Conservation (phyloP, 2,797 vertebrate species). For the Megalops cyprinoides region DNA sequence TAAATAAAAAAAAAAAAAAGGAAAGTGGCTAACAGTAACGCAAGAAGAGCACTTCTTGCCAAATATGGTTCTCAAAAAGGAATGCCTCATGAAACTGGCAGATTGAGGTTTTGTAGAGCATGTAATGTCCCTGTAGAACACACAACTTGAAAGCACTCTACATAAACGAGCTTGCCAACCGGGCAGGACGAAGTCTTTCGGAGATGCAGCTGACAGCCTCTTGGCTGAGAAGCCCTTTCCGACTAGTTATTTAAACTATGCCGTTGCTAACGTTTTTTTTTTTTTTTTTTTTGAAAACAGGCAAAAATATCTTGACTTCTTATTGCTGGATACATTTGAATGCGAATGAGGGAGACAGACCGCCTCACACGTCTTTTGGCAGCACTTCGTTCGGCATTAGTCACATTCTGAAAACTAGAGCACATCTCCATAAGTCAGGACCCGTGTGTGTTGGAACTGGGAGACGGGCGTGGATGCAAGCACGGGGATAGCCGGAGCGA, state of each 20-base stretch:
- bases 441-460: no score
- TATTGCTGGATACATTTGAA: no score
- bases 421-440: no score
- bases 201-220: not conserved
- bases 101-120: conserved; percentile 12
- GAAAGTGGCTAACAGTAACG: not conserved
- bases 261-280: not conserved
- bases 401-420: no score
- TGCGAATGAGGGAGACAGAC: no score
- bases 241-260: not conserved
- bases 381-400: no score
- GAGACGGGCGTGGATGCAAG: no score
- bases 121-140: not conserved
- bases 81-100: conserved; percentile 4
- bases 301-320: no score
- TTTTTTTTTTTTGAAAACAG: not conserved
- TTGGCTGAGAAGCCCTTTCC: not conserved
- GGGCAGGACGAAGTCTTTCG: not conserved
- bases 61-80: conserved; percentile 13
- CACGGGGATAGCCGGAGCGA: no score
- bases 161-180: not conserved
- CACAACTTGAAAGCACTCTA: not conserved
- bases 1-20: no score
- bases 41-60: not conserved
- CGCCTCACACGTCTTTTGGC: no score